Evolutionary conservation across 1,140 invertebrate genomes (phyloP).

Genomic region (Xylocopa sonorina): DNA sequence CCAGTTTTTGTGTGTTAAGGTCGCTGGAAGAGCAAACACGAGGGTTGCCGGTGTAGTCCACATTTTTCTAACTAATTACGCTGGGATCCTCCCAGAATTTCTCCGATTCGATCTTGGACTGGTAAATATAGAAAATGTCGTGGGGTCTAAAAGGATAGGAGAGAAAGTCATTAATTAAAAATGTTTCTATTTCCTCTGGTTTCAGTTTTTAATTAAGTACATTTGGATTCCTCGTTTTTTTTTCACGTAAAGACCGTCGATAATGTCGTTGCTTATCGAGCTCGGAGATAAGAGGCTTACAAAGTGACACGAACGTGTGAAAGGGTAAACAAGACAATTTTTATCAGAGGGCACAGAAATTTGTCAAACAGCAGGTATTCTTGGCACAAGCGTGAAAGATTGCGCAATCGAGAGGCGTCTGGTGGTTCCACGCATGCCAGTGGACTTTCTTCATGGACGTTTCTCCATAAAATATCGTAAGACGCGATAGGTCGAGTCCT

Average conservation of each 20-base stretch:
- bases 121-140: neutral
- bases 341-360: neutral
- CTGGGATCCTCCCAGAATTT: neutral
- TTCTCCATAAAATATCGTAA: constrained; percentile 34
- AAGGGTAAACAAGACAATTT: neutral
- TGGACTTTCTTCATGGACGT: constrained; percentile 41
- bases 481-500: constrained; percentile 43
- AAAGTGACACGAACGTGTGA: neutral
- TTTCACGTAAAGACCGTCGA: too few species aligned
- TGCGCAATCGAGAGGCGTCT: neutral
- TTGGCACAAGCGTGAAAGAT: constrained; percentile 18
- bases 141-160: neutral
- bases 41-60: neutral
- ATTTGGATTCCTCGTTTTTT: too few species aligned
- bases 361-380: neutral
- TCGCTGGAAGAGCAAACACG: neutral
- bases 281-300: neutral
- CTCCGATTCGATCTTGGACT: fast-evolving
- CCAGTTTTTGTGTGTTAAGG: constrained; percentile 1
- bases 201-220: too few species aligned
- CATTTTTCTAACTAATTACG: neutral
- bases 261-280: too few species aligned
- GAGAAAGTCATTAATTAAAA: neutral
- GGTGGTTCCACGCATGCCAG: constrained; percentile 7
- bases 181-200: too few species aligned